These are phyloP conservation scores for Euura saliciscinereae DNA, from an alignment of 1,140 invertebrate species.

Conservation along the genomic window DNA sequence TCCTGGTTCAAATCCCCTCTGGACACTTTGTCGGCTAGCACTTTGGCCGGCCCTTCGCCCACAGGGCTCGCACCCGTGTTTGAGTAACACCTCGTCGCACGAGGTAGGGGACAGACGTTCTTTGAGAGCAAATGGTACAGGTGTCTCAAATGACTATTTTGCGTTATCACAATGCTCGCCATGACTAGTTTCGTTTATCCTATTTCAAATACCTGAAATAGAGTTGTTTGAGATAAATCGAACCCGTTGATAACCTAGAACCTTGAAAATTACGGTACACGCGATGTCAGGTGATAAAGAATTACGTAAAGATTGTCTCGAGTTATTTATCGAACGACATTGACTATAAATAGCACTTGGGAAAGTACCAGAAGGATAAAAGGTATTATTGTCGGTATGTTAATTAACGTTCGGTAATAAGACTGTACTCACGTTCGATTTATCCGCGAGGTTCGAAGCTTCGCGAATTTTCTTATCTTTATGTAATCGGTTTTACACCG, in stretches of 20 bases:
- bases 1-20: constrained; percentile 70
- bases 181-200: not conserved
- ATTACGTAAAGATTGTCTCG: too few species aligned
- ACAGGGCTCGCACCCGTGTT: not conserved
- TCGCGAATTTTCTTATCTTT: too few species aligned
- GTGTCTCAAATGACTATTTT: not conserved
- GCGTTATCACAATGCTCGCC: not conserved
- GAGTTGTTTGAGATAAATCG: not conserved
- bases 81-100: not conserved
- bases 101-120: not conserved
- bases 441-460: too few species aligned
- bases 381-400: too few species aligned
- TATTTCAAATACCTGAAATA: not conserved
- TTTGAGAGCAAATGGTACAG: not conserved
- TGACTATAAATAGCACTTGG: too few species aligned
- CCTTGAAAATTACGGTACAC: too few species aligned
- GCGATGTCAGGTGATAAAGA: too few species aligned
- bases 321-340: too few species aligned
- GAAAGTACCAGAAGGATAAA: too few species aligned
- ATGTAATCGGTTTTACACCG: too few species aligned
- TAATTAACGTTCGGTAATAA: too few species aligned
- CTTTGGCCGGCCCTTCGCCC: constrained; percentile 56
- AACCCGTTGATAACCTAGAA: not conserved
- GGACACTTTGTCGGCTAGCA: constrained; percentile 65
- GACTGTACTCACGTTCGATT: too few species aligned